phyloP scores from a whole-genome alignment of 2,113 vertebrate genomes.

The Pteronura brasiliensis region DNA sequence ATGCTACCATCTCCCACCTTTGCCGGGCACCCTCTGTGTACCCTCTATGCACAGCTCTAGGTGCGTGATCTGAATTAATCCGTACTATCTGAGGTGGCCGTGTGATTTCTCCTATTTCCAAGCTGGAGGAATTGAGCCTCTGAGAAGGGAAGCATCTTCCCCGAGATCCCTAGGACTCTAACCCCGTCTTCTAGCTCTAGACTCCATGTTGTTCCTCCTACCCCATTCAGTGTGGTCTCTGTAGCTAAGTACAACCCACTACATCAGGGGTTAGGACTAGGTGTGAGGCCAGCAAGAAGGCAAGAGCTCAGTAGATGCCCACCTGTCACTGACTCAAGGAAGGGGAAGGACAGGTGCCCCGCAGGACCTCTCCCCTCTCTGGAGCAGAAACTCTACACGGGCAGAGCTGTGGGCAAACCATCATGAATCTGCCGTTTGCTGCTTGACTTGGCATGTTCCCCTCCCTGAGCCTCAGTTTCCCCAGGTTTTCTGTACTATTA shows the following conservation, averaged over 20 bases:
- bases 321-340: background rate
- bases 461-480: background rate
- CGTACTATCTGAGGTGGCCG: background rate
- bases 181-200: background rate
- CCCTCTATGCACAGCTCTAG: background rate
- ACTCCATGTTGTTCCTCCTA: background rate
- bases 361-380: no score
- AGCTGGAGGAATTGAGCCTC: background rate
- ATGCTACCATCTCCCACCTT: background rate
- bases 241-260: background rate
- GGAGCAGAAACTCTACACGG: background rate
- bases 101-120: background rate
- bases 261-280: background rate
- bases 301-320: background rate
- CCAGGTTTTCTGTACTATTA: background rate
- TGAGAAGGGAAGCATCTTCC: background rate
- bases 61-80: background rate
- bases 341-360: background rate
- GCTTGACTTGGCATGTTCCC: background rate
- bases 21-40: background rate
- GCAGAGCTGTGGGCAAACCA: background rate
- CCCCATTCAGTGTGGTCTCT: background rate
- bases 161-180: background rate
- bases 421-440: background rate
- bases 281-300: background rate